A percentile compares a stretch with the other conserved stretches of the same genome.
phyloP scores from a whole-genome alignment of 2,797 vertebrate species.

The Arctocebus calabarensis region DNA sequence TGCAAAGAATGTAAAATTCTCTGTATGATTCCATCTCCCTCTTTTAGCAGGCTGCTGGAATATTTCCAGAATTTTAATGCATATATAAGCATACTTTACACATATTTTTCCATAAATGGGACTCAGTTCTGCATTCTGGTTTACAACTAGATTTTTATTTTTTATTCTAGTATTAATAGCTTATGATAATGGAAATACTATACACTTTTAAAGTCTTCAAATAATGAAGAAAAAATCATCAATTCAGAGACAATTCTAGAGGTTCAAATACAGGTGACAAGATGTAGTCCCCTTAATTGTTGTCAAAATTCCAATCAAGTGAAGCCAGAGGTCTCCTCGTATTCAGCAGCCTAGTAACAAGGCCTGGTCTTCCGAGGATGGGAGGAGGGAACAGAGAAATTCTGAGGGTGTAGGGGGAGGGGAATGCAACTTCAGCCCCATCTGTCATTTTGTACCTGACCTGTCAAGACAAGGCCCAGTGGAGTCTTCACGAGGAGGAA shows the following conservation, averaged over 20 bases:
- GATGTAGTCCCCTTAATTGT: neutral
- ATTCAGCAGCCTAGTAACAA: neutral
- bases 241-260: constrained; percentile 27
- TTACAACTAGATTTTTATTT: neutral
- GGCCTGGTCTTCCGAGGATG: neutral
- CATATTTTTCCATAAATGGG: constrained; percentile 28
- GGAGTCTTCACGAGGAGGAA: constrained; percentile 37
- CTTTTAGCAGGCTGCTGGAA: constrained; percentile 10
- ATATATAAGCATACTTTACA: neutral
- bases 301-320: constrained; percentile 32
- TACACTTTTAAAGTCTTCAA: constrained; percentile 23
- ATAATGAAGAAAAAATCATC: constrained; percentile 21
- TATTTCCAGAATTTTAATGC: constrained; percentile 2
- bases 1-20: constrained; percentile 13
- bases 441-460: constrained; percentile 69
- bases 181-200: neutral
- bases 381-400: neutral
- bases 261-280: constrained; percentile 13
- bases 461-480: constrained; percentile 46
- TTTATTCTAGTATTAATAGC: neutral
- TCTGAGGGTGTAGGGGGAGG: neutral
- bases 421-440: neutral
- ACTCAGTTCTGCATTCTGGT: neutral
- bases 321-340: neutral
- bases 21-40: neutral